Evolutionary conservation across 64 coral and sea anemone species (phyloP).

Genomic region (Dendrophyllia cribrosa): DNA sequence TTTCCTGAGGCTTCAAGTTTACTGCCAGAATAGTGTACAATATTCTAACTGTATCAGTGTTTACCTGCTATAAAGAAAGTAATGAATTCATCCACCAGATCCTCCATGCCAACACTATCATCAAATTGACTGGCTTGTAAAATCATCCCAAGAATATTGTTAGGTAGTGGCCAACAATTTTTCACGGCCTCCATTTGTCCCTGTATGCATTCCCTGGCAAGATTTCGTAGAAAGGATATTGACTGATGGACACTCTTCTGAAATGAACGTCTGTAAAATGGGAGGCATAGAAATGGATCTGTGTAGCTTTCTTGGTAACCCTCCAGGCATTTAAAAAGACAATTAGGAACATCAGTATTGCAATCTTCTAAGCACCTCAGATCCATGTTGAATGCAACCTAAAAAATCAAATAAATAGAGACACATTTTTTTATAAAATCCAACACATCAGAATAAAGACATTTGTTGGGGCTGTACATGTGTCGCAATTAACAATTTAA

Average conservation of each 20-base stretch:
- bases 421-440: too few relatives aligned
- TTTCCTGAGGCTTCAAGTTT: background rate
- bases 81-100: conserved; percentile 82
- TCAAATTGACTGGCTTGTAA: conserved; percentile 17
- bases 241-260: conserved; percentile 69
- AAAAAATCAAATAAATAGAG: background rate
- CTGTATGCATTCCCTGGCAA: conserved; percentile 68
- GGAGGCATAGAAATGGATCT: conserved; percentile 33
- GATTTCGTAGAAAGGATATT: conserved; percentile 52
- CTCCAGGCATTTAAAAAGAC: conserved; percentile 22
- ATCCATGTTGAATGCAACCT: conserved; percentile 78
- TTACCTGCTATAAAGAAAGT: conserved; percentile 94
- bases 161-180: conserved; percentile 5
- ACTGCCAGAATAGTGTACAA: background rate
- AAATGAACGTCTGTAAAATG: conserved; percentile 64
- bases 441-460: too few relatives aligned
- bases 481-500: too few relatives aligned
- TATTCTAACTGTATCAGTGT: background rate
- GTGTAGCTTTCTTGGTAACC: conserved; percentile 26
- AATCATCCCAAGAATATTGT: conserved; percentile 70
- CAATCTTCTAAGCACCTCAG: conserved; percentile 50
- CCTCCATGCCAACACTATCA: conserved; percentile 50
- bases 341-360: conserved; percentile 48
- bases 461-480: too few relatives aligned
- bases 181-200: conserved; percentile 36